Base-by-base conservation (phyloP, 2,113 vertebrate genomes). In the Calidris pugnax region DNA sequence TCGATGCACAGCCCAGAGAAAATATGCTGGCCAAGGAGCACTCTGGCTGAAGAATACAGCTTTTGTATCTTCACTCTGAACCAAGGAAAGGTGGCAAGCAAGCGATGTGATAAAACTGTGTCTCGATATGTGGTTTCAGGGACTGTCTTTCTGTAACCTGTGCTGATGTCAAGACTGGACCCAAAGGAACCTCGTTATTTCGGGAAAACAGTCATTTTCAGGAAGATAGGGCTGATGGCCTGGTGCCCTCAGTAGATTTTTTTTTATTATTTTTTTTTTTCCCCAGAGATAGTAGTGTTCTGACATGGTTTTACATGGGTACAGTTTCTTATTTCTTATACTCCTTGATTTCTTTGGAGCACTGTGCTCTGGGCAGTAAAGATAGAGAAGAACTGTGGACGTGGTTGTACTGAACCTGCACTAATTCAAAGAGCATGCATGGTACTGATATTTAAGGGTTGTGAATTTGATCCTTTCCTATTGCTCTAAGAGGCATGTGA, bases 401-500 rank as follows among this genome's bases (percentile, higher is more conserved):
- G 4, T n/a, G 41, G 15, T 35, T 1, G 0, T 47, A 10, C 47
- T 47, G 37, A 78, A 22, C 18, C 39, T 77, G 37, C 4, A 5
- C 26, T 85, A 35, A 37, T 78, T 85, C 24, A 66, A 82, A 89
- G 39, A 48, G 6, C 3, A 2, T 8, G 26, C 26, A 28, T 6
- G 33, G 16, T 17, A 26, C 7, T 79, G 45, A 9, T 48, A 60
- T 22, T 53, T 72, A 47, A 35, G 47, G 13, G 8, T 15, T 47
- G 12, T 59, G 37, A 74, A 37, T 73, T 5, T 53, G 39, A 59
- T 45, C 18, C 37, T 84, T 67, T 83, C 9, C 24, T 73, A 6
- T 53, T 33, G 11, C 13, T 77, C 20, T 7, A 57, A 74, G 55
- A 5, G 21, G 6, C 18, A 55, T 0, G 0, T 19, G 37, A 48